phyloP scores from a whole-genome alignment of 2,113 vertebrate species.

The Pseudolaguvia tuberculata region DNA sequence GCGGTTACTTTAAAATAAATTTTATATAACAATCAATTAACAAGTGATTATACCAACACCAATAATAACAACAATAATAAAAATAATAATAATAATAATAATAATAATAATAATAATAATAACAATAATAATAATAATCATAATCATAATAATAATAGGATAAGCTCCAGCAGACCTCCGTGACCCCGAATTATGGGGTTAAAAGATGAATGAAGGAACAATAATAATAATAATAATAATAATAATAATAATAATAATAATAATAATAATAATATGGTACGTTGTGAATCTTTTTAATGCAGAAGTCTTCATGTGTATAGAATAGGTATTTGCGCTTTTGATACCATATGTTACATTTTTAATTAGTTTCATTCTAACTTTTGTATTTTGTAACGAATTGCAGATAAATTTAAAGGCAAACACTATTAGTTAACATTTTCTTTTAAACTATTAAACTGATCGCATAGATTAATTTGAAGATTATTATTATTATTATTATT shows the following conservation, averaged over 20 bases:
- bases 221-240: neutral
- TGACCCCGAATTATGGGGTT: too few species aligned
- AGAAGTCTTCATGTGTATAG: neutral
- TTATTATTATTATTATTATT: conserved; percentile 14
- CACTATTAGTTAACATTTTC: neutral
- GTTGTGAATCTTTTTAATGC: neutral
- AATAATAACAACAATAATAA: neutral
- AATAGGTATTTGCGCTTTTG: neutral
- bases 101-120: too few species aligned
- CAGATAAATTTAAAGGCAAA: neutral
- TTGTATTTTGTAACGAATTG: neutral
- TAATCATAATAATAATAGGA: too few species aligned
- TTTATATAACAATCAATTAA: too few species aligned
- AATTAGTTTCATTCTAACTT: neutral
- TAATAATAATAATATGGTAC: neutral
- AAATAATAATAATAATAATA: neutral
- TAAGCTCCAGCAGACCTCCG: too few species aligned
- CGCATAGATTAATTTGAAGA: neutral
- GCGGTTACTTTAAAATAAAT: too few species aligned
- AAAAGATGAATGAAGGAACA: too few species aligned
- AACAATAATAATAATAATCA: too few species aligned
- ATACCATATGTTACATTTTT: neutral
- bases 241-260: conserved; percentile 3
- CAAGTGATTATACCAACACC: too few species aligned
- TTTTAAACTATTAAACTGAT: neutral